Evolutionary conservation across 2,888 invertebrate genomes (phyloP), one percentile per base, ranked within the genome.

Genomic region (Mesopsocus fuscifrons): DNA sequence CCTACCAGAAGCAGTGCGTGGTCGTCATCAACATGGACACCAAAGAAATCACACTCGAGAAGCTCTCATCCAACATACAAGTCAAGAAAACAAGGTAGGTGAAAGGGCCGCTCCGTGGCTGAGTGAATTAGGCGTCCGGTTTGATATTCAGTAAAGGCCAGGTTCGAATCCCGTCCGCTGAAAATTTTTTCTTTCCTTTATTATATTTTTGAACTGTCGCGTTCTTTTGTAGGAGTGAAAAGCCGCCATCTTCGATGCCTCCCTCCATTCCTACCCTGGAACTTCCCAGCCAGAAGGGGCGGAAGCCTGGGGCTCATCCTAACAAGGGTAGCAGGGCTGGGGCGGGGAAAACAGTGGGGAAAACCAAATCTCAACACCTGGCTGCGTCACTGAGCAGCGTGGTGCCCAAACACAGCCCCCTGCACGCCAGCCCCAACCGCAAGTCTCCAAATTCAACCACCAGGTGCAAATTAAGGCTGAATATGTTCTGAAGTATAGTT

Each of bases 1-100:
- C 88, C 43, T 84, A 84, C 61, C 77, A 82, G 48, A 89, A 88
- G 61, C 95, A 95, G 68, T 95, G 94, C 65, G 85, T 97, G 48
- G 71, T 95, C 43, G 87, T 95, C 50, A 85, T 89, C 53, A 91
- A 95, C 64, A 77, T 81, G 59, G 72, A 74, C 51, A 95, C 92
- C 9, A 92, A 94, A 46, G 87, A 89, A 65, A 80, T 94, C 54
- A 89, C 87, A 38, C 65, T 97, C 54, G 95, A 95, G 63, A 85
- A 82, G 65, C 71, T 95, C 52, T 77, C 81, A 49, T 81, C 82
- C 55, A 89, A 87, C 65, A 83, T 95, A 55, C 84, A 83, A 69
- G 80, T 91, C 44, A 91, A 91, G 62, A 88, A 88, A 63, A 89
- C 89, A 42, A 73, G 88, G 74, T 83, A 57, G 57, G n/a, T n/a